These are phyloP conservation scores for Harpegnathos saltator DNA, from an alignment of 1,140 invertebrate species.

Conservation along the genomic window DNA sequence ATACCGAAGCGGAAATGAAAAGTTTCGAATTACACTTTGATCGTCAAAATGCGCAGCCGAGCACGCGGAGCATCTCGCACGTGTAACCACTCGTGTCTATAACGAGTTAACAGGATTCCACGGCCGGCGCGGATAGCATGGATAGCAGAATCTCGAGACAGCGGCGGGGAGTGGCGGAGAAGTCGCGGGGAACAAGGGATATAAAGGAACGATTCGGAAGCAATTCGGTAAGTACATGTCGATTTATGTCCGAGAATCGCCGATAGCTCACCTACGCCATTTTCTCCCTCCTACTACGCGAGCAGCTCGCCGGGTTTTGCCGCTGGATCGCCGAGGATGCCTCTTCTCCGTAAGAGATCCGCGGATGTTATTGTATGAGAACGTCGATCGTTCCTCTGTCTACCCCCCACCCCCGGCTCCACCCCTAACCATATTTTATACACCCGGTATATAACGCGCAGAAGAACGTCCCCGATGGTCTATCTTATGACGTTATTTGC, in stretches of 20 bases:
- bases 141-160: too few relatives aligned
- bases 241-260: conserved; percentile 82
- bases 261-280: conserved; percentile 77
- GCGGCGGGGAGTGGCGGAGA: conserved; percentile 33
- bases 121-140: conserved; percentile 33
- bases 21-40: too few relatives aligned
- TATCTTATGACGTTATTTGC: conserved; percentile 80
- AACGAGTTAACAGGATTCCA: conserved; percentile 48
- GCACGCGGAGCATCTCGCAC: not conserved
- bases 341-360: conserved; percentile 65
- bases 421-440: conserved; percentile 77
- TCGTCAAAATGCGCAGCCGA: not conserved
- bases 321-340: conserved; percentile 33
- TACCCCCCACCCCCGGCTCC: not conserved
- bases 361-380: conserved; percentile 78
- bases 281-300: conserved; percentile 47
- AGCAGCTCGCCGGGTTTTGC: conserved; percentile 30
- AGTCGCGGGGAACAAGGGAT: conserved; percentile 65
- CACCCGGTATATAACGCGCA: conserved; percentile 70
- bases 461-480: conserved; percentile 69
- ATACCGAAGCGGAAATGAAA: too few relatives aligned
- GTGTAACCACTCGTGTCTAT: conserved; percentile 61
- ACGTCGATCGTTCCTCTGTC: conserved; percentile 61
- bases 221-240: conserved; percentile 84
- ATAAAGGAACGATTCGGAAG: conserved; percentile 83